A percentile compares a stretch with the other conserved stretches of the same genome.
Conservation (phyloP, 2,113 vertebrate genomes). For the Ibidorhyncha struthersii region DNA sequence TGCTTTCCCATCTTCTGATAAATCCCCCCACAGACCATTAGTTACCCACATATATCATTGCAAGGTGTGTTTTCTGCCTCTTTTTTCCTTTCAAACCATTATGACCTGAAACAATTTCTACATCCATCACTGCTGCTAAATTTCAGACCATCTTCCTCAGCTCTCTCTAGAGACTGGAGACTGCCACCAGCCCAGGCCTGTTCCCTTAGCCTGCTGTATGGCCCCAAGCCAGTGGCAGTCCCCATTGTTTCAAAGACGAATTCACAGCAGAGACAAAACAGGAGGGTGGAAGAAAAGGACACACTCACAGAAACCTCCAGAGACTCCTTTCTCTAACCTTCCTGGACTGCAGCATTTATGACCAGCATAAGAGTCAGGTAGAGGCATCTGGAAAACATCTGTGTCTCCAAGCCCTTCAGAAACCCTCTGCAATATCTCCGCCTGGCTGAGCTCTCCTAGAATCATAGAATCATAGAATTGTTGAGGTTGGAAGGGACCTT, state of each 20-base stretch:
- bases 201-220: background rate
- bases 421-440: background rate
- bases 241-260: background rate
- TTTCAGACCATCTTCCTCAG: background rate
- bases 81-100: background rate
- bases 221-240: background rate
- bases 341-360: background rate
- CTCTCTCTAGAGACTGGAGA: background rate
- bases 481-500: no score
- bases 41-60: background rate
- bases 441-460: background rate
- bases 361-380: background rate
- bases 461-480: no score
- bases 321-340: background rate
- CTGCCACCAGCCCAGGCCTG: background rate
- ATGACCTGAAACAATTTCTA: background rate
- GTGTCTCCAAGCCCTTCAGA: background rate
- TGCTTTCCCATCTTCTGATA: background rate
- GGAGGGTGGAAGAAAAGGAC: background rate
- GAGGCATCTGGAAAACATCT: background rate
- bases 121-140: background rate
- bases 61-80: background rate
- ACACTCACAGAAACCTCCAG: background rate
- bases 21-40: background rate
- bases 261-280: background rate